Conservation (phyloP, 1,140 invertebrate species). For the Mya arenaria region DNA sequence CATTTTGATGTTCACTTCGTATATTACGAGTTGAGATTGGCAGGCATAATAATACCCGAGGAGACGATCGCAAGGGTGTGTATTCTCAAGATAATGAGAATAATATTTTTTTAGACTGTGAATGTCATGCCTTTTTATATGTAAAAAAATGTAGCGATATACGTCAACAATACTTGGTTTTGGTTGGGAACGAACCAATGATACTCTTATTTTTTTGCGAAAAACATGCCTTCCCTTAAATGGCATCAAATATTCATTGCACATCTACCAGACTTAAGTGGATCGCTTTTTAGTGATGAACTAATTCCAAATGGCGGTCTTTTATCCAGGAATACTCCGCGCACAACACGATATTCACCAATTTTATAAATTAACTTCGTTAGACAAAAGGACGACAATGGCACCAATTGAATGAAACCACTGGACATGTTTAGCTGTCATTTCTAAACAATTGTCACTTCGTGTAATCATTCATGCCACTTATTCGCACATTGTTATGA, state of each 20-base stretch:
- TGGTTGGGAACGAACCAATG: not conserved
- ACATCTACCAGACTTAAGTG: constrained; percentile 39
- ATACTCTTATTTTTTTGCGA: not conserved
- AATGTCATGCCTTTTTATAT: no score
- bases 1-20: no score
- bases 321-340: constrained; percentile 50
- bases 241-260: constrained; percentile 53
- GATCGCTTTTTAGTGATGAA: constrained; percentile 44
- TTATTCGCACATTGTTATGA: not conserved
- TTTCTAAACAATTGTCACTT: not conserved
- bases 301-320: constrained; percentile 51
- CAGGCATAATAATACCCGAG: no score
- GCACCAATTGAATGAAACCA: not conserved
- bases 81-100: no score
- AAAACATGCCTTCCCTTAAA: no score
- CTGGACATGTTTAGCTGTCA: not conserved
- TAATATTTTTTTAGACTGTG: no score
- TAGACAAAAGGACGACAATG: constrained; percentile 42
- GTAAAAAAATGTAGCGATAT: not conserved
- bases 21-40: no score
- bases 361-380: constrained; percentile 58
- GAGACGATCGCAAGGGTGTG: no score
- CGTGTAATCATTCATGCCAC: not conserved
- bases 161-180: not conserved
- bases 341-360: constrained; percentile 50